phyloP scores from a whole-genome alignment of 2,797 vertebrate species.

The Centropyge bicolor region DNA sequence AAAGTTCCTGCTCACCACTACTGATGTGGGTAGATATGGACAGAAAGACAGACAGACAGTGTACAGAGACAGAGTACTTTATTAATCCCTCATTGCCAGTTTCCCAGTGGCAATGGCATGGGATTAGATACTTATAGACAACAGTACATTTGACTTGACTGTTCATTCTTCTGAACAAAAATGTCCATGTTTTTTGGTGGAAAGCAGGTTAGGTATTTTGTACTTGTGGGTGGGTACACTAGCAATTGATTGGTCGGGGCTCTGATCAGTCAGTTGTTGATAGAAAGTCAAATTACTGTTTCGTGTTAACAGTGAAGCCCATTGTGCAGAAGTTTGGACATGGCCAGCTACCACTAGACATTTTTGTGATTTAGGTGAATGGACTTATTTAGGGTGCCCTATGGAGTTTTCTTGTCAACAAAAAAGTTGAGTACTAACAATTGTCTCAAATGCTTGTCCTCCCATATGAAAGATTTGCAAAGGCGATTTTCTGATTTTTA shows the following conservation, averaged over 20 bases:
- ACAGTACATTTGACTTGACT: background rate
- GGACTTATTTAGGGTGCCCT: background rate
- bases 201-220: no score
- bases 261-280: background rate
- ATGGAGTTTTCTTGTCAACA: conserved; percentile 7
- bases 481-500: background rate
- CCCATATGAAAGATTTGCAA: background rate
- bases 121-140: background rate
- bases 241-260: background rate
- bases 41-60: no score
- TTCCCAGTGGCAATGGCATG: no score
- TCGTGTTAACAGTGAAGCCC: background rate
- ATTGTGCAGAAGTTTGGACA: conserved; percentile 1
- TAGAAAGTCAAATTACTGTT: background rate
- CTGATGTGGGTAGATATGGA: background rate
- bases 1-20: background rate
- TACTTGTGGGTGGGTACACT: background rate
- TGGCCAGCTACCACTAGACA: background rate
- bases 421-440: conserved; percentile 10
- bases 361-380: conserved; percentile 31
- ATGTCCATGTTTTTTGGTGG: no score
- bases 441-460: background rate
- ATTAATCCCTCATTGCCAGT: no score
- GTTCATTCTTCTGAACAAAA: background rate
- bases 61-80: no score